phyloP scores from a whole-genome alignment of 2,113 vertebrate genomes.

The Vidua macroura region DNA sequence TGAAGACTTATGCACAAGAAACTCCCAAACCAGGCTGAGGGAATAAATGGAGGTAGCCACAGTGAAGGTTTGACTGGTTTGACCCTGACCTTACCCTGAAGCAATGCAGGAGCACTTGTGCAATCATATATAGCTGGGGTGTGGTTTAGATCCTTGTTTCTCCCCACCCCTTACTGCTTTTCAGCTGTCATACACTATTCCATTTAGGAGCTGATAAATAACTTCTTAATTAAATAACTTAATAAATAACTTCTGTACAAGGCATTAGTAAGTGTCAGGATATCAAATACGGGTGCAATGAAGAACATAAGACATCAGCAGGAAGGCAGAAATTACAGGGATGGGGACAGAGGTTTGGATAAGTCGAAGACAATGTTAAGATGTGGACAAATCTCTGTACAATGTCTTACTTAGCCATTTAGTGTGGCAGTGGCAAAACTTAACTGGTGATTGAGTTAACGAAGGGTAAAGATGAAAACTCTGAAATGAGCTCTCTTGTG shows the following conservation, averaged over 20 bases:
- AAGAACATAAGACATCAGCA: background rate
- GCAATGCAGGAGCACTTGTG: background rate
- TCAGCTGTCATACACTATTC: slow-evolving; percentile 30
- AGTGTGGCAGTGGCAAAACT: background rate
- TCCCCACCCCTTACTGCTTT: slow-evolving; percentile 1
- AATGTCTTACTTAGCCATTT: background rate
- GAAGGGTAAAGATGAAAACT: background rate
- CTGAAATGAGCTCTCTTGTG: background rate
- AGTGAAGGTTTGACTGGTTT: background rate
- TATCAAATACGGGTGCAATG: slow-evolving; percentile 3
- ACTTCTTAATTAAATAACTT: too few relatives aligned
- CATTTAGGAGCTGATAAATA: background rate
- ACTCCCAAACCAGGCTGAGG: background rate
- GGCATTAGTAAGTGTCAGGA: background rate
- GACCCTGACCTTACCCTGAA: background rate
- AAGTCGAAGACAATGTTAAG: background rate
- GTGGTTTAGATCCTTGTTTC: background rate
- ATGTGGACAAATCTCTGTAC: background rate
- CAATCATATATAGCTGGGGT: background rate
- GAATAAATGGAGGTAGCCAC: background rate
- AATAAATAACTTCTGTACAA: background rate
- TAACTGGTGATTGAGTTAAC: background rate
- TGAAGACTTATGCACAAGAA: background rate
- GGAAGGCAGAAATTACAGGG: slow-evolving; percentile 29
- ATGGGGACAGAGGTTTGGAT: slow-evolving; percentile 15